Evolutionary conservation across 2,113 vertebrate species (phyloP).

Genomic region (Rhinopomastus cyanomelas): DNA sequence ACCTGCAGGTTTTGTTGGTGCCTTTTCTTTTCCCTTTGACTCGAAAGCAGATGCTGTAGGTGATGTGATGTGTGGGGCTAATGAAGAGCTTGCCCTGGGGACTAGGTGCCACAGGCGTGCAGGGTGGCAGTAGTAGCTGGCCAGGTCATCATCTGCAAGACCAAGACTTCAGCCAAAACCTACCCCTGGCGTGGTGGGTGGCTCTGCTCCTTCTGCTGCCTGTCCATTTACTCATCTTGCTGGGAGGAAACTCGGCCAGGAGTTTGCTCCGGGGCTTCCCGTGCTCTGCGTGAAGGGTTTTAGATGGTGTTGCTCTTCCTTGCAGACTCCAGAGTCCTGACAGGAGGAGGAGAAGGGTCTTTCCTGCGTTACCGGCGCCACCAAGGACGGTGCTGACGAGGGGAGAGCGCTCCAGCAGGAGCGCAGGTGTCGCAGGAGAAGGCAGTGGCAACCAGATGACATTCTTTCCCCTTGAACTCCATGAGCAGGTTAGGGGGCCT

Average conservation of each 20-base stretch:
- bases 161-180: background rate
- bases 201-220: constrained; percentile 11
- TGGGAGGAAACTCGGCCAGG: background rate
- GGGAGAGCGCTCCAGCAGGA: background rate
- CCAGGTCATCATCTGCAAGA: too few relatives aligned
- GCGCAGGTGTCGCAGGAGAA: background rate
- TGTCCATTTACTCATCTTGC: constrained; percentile 11
- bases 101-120: too few relatives aligned
- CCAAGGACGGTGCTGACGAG: background rate
- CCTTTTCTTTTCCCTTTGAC: too few relatives aligned
- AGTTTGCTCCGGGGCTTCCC: background rate
- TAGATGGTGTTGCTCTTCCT: constrained; percentile 17
- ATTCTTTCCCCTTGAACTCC: constrained; percentile 40
- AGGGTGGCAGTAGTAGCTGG: too few relatives aligned
- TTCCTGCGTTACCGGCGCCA: background rate
- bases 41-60: too few relatives aligned
- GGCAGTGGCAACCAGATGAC: constrained; percentile 59
- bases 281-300: background rate
- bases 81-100: too few relatives aligned
- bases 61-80: too few relatives aligned
- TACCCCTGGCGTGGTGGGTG: background rate
- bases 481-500: background rate
- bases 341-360: constrained; percentile 22
- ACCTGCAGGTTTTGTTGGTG: too few relatives aligned
- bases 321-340: background rate